A percentile compares a stretch with the other conserved stretches of the same genome.
Conservation (phyloP, 2,797 vertebrate genomes). For the Periophthalmus magnuspinnatus region DNA sequence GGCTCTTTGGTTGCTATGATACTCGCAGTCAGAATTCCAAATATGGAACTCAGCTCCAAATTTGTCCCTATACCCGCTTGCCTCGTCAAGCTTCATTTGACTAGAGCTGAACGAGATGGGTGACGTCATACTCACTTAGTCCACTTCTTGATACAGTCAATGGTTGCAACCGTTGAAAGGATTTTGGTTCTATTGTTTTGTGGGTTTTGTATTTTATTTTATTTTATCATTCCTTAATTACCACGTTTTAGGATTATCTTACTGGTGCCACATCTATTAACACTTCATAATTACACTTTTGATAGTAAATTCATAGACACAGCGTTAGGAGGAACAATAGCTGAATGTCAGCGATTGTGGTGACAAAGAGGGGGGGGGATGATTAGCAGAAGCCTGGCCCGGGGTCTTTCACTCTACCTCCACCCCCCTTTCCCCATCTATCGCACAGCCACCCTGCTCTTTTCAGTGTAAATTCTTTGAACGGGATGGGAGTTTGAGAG, state of each 20-base stretch:
- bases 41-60: too few species aligned
- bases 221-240: slow-evolving; percentile 9
- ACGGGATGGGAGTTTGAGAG: slow-evolving; percentile 33
- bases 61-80: too few species aligned
- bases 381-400: slow-evolving; percentile 52
- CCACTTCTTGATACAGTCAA: too few species aligned
- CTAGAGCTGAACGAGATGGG: too few species aligned
- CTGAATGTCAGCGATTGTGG: slow-evolving; percentile 18
- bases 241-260: slow-evolving; percentile 8
- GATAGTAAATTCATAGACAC: slow-evolving; percentile 37
- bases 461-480: slow-evolving; percentile 44
- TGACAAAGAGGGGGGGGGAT: slow-evolving; percentile 24
- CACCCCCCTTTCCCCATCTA: slow-evolving; percentile 9
- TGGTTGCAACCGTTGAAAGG: too few species aligned
- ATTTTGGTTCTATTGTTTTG: neutral
- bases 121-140: too few species aligned
- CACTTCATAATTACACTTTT: slow-evolving; percentile 26
- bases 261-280: neutral
- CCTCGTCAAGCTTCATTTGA: too few species aligned
- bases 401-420: slow-evolving; percentile 39
- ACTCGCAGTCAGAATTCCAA: too few species aligned
- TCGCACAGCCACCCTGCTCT: slow-evolving; percentile 33
- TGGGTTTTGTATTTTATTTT: neutral
- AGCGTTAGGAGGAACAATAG: slow-evolving; percentile 31
- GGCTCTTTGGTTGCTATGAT: too few species aligned